Evolutionary conservation across 1,140 invertebrate genomes (phyloP).

Genomic region (Mizuhopecten yessoensis): DNA sequence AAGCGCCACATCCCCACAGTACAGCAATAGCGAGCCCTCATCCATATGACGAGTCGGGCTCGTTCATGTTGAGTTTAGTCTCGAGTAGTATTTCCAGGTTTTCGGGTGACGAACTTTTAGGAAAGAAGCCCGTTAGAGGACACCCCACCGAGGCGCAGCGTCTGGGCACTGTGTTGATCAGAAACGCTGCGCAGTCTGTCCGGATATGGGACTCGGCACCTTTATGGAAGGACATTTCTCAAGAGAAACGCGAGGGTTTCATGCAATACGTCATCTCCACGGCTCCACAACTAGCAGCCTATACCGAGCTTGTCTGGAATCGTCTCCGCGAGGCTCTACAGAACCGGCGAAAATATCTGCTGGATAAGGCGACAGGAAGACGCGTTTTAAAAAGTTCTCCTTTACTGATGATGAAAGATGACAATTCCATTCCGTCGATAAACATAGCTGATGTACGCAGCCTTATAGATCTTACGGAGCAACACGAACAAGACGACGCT

Average conservation of each 20-base stretch:
- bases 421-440: neutral
- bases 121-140: slow-evolving; percentile 58
- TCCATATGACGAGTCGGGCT: neutral
- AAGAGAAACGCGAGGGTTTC: slow-evolving; percentile 58
- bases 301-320: slow-evolving; percentile 64
- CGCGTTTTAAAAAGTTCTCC: slow-evolving; percentile 49
- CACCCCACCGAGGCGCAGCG: slow-evolving; percentile 66
- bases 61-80: slow-evolving; percentile 1
- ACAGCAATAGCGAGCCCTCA: neutral
- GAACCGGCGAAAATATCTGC: slow-evolving; percentile 68
- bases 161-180: slow-evolving; percentile 64
- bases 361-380: slow-evolving; percentile 67
- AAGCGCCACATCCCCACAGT: neutral
- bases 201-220: slow-evolving; percentile 68
- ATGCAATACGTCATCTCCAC: slow-evolving; percentile 59
- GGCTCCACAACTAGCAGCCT: slow-evolving; percentile 63
- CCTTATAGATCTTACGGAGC: neutral
- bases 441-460: neutral
- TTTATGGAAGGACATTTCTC: slow-evolving; percentile 61
- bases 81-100: neutral
- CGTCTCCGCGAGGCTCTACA: slow-evolving; percentile 69
- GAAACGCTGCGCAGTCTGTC: slow-evolving; percentile 68
- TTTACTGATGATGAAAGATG: neutral
- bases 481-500: neutral
- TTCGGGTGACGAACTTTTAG: slow-evolving; percentile 62